phyloP scores from a whole-genome alignment of 53 echinoderm and acorn worm genomes.

The Mesocentrotus franciscanus region DNA sequence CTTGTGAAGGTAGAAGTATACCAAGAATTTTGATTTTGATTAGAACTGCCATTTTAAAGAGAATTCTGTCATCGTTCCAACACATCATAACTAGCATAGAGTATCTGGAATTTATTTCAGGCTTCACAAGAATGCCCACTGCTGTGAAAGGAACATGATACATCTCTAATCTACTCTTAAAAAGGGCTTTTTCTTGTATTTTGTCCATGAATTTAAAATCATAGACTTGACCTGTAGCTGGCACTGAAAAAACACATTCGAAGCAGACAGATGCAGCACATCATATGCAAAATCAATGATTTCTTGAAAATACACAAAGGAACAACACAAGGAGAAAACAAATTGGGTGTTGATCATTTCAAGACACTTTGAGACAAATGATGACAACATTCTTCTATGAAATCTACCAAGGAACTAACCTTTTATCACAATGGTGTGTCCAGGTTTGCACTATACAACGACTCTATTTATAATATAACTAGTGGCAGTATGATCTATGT shows the following conservation, averaged over 20 bases:
- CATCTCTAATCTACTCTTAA: not conserved
- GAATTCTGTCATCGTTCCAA: not conserved
- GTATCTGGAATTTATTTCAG: not conserved
- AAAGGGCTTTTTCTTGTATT: not conserved
- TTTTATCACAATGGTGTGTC: not conserved
- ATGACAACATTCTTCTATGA: not conserved
- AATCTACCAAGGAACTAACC: constrained; percentile 7
- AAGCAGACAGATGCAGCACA: not conserved
- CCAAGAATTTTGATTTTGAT: not conserved
- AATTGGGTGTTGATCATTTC: constrained; percentile 20
- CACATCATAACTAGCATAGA: not conserved
- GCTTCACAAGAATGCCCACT: not conserved
- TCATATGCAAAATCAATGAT: not conserved
- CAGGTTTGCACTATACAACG: constrained; percentile 28
- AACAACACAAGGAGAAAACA: not conserved
- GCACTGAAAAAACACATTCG: not conserved
- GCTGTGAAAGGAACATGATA: not conserved
- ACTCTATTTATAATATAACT: constrained; percentile 24
- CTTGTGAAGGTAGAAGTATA: not conserved
- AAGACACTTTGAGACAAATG: constrained; percentile 38
- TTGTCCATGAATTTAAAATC: not conserved
- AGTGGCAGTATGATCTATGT: constrained; percentile 31
- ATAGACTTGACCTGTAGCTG: not conserved
- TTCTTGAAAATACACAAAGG: not conserved
- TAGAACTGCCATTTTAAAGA: not conserved